These are phyloP conservation scores for Himalopsyche japonica DNA, from an alignment of 2,888 invertebrate genomes.

Conservation along the genomic window DNA sequence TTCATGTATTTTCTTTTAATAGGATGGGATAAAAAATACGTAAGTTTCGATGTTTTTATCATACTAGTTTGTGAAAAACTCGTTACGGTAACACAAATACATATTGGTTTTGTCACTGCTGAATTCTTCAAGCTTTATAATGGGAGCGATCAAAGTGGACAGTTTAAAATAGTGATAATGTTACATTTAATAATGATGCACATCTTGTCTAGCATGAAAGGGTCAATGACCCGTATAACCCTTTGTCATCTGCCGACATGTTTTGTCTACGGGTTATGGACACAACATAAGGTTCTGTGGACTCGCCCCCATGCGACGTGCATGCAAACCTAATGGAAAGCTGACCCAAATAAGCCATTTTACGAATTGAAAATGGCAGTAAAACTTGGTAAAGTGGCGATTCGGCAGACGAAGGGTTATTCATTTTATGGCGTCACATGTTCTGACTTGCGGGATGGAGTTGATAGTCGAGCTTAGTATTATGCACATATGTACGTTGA, in stretches of 20 bases:
- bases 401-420: conserved; percentile 17
- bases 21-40: too few relatives aligned
- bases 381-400: conserved; percentile 18
- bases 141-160: too few relatives aligned
- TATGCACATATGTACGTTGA: background rate
- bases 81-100: too few relatives aligned
- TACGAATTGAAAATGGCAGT: conserved; percentile 22
- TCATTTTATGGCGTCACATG: background rate
- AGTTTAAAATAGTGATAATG: too few relatives aligned
- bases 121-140: too few relatives aligned
- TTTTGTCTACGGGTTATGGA: background rate
- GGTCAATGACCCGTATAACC: background rate
- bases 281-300: background rate
- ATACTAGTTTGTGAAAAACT: too few relatives aligned
- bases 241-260: background rate
- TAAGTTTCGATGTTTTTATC: too few relatives aligned
- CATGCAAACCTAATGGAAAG: conserved; percentile 8
- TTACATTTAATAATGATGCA: background rate
- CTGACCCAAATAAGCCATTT: conserved; percentile 33
- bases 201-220: background rate
- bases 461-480: background rate
- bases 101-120: too few relatives aligned
- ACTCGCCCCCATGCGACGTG: conserved; percentile 7
- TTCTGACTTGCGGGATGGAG: background rate
- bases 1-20: too few relatives aligned